Evolutionary conservation across 53 echinoderm and acorn worm genomes (phyloP).

Genomic region (Patiria pectinifera): DNA sequence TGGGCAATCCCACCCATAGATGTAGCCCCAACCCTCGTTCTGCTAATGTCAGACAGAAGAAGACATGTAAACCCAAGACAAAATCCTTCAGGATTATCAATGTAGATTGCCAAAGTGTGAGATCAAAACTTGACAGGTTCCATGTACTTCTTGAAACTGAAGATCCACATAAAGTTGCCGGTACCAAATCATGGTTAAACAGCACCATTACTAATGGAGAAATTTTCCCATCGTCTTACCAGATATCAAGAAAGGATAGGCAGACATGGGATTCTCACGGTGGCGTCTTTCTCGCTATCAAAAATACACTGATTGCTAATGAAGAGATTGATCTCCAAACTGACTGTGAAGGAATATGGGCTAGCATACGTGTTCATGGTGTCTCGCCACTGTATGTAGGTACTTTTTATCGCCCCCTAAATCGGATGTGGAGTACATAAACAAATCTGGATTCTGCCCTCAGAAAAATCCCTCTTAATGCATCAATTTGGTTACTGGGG

Average conservation of each 20-base stretch:
- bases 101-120: too few relatives aligned
- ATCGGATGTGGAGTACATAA: too few relatives aligned
- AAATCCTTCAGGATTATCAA: too few relatives aligned
- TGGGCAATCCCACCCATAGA: too few relatives aligned
- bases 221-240: slow-evolving; percentile 59
- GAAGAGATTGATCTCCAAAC: not conserved
- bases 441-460: too few relatives aligned
- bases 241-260: slow-evolving; percentile 64
- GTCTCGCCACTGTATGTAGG: too few relatives aligned
- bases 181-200: slow-evolving; percentile 43
- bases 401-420: not conserved
- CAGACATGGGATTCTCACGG: slow-evolving; percentile 5
- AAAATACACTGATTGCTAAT: not conserved
- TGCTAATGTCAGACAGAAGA: too few relatives aligned
- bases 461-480: not conserved
- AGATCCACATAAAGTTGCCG: slow-evolving; percentile 4
- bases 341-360: slow-evolving; percentile 43
- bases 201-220: slow-evolving; percentile 35
- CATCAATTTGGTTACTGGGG: slow-evolving; percentile 11
- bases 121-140: not conserved
- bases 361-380: slow-evolving; percentile 12
- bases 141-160: slow-evolving; percentile 15
- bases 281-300: slow-evolving; percentile 45
- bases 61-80: too few relatives aligned
- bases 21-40: too few relatives aligned